These are phyloP conservation scores for Lasioglossum vierecki DNA, from an alignment of 2,888 invertebrate genomes.

Conservation along the genomic window DNA sequence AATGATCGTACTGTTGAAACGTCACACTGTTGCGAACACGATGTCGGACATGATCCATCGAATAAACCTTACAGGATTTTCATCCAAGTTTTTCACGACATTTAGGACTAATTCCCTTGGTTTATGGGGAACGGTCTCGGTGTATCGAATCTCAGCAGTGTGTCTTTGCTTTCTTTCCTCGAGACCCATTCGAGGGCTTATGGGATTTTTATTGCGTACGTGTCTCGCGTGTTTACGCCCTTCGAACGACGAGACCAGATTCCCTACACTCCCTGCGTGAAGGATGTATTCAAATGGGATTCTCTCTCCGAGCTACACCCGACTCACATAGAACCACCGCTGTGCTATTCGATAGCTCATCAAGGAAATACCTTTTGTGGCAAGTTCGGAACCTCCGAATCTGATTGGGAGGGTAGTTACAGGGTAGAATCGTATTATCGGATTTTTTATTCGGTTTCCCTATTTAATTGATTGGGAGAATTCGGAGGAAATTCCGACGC, in stretches of 20 bases:
- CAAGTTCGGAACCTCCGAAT: neutral
- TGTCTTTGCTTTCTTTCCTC: neutral
- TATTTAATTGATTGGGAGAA: neutral
- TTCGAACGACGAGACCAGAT: neutral
- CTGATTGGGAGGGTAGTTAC: neutral
- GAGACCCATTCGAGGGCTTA: neutral
- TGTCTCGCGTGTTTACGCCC: neutral
- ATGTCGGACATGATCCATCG: neutral
- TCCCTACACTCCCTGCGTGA: neutral
- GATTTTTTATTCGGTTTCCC: neutral
- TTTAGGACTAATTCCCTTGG: neutral
- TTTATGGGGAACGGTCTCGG: neutral
- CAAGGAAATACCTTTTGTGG: neutral
- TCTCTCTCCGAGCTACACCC: neutral
- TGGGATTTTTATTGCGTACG: constrained; percentile 3
- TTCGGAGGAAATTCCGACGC: neutral
- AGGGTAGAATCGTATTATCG: neutral
- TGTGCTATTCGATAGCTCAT: neutral
- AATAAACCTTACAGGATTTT: neutral
- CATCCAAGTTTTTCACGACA: neutral
- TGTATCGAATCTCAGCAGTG: neutral
- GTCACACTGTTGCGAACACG: neutral
- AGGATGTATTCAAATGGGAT: neutral
- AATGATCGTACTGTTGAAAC: too few relatives aligned
- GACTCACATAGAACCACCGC: neutral